Evolutionary conservation across 53 echinoderm and acorn worm genomes (phyloP), one percentile per base, ranked within the genome.

Genomic region (Hippasteria phrygiana): DNA sequence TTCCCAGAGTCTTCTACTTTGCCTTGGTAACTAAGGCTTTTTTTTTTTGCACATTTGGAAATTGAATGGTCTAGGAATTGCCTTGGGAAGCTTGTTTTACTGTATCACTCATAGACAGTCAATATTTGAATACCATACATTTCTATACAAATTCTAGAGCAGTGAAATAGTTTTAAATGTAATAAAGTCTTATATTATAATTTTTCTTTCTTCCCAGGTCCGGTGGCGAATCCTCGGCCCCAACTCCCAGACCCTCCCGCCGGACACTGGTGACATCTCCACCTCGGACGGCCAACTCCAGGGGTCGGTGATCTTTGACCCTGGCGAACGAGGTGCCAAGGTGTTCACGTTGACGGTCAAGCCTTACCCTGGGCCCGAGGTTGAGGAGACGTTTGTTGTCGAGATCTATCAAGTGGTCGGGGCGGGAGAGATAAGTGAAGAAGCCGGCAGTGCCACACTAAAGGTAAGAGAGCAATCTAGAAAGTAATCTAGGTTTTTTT

Each of bases 151-250:
- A 45, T 45, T 7, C 5, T 45, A 45, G 11, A 45, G 46, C 46
- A 7, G 5, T 5, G 11, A 7, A 11, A 5, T 11, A 5, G 11
- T 71, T 36, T 27, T 11, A 24, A 72, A 29, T 8, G 7, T 72
- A 18, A 74, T 46, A 42, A 38, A 74, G 0, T n/a, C 27, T 46
- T 17, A 14, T 9, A 20, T 27, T 37, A 48, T 27, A 22, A 12
- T 41, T 5, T 18, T 18, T 1, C 28, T 82, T 83, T 35, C 50
- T 43, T 51, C 40, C 45, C 43, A 97, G 98, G 91, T 98, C 11
- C 94, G 94, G 9, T 98, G 98, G 98, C 88, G 94, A 83, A 92
- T 98, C 71, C 94, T 98, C 0, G 98, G 98, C n/a, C 98, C 98
- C 43, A 98, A 98, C 90, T 92, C 92, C 63, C 90, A 98, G 14